phyloP scores from a whole-genome alignment of 2,113 vertebrate genomes.

The Hoplias malabaricus region DNA sequence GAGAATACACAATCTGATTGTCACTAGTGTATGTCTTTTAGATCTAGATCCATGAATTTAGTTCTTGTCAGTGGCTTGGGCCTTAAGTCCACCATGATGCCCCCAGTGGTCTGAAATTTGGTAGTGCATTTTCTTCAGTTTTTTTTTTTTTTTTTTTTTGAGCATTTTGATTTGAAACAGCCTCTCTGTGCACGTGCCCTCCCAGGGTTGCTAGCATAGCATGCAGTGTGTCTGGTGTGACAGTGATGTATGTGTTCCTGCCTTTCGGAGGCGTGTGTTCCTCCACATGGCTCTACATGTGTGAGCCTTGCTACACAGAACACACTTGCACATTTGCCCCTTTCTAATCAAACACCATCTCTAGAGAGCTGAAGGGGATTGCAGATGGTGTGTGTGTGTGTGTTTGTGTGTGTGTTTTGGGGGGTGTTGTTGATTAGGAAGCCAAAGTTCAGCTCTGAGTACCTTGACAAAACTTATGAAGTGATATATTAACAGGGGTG shows the following conservation, averaged over 20 bases:
- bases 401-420: not conserved
- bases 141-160: constrained; percentile 7
- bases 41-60: not conserved
- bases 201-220: constrained; percentile 5
- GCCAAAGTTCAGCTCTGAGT: not conserved
- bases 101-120: not conserved
- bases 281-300: constrained; percentile 26
- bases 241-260: constrained; percentile 40
- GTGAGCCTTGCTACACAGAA: constrained; percentile 15
- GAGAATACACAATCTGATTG: too few species aligned
- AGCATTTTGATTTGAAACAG: constrained; percentile 30
- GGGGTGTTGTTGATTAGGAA: constrained; percentile 3
- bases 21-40: too few species aligned
- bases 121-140: not conserved
- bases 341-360: constrained; percentile 13
- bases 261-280: constrained; percentile 20
- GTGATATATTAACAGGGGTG: constrained; percentile 5
- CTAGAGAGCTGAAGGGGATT: not conserved
- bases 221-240: constrained; percentile 17
- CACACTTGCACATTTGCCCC: constrained; percentile 12
- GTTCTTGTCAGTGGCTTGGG: not conserved
- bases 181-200: not conserved
- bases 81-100: not conserved
- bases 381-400: not conserved
- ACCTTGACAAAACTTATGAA: not conserved